Evolutionary conservation across 2,888 invertebrate species (phyloP).

Genomic region (Caenorhabditis angaria): DNA sequence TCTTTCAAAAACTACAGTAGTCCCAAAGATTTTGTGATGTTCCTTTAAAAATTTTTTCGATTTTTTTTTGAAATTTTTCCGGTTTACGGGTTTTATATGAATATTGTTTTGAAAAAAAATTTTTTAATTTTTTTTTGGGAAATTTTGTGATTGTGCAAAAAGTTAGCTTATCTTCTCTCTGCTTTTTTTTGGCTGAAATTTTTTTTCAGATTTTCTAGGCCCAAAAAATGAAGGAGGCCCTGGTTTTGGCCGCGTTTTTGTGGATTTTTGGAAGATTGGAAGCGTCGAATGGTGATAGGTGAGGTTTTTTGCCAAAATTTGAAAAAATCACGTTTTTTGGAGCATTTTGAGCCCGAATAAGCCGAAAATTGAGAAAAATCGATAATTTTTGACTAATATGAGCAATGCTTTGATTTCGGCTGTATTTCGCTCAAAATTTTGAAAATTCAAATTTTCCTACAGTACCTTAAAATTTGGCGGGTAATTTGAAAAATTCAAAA

Average conservation of each 20-base stretch:
- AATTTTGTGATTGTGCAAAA: background rate
- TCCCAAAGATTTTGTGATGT: background rate
- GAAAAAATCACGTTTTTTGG: no score
- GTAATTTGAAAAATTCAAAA: no score
- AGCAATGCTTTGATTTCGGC: no score
- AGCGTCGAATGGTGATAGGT: background rate
- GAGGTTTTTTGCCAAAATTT: no score
- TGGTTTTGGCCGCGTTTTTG: background rate
- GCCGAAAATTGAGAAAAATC: no score
- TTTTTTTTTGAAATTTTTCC: background rate
- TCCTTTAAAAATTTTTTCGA: background rate
- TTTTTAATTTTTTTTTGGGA: background rate
- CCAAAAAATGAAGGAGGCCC: background rate
- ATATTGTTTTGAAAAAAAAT: no score
- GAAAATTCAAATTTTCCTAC: no score
- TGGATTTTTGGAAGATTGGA: background rate
- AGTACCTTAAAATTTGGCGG: no score
- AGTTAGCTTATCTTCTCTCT: background rate
- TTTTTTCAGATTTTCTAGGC: constrained; percentile 3
- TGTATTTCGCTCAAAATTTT: no score
- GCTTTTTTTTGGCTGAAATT: background rate
- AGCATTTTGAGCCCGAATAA: no score
- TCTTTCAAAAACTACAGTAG: background rate
- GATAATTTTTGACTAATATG: no score
- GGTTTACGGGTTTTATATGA: background rate